These are phyloP conservation scores for Allolobophora icterica DNA, from an alignment of 2,888 invertebrate species.

Conservation along the genomic window DNA sequence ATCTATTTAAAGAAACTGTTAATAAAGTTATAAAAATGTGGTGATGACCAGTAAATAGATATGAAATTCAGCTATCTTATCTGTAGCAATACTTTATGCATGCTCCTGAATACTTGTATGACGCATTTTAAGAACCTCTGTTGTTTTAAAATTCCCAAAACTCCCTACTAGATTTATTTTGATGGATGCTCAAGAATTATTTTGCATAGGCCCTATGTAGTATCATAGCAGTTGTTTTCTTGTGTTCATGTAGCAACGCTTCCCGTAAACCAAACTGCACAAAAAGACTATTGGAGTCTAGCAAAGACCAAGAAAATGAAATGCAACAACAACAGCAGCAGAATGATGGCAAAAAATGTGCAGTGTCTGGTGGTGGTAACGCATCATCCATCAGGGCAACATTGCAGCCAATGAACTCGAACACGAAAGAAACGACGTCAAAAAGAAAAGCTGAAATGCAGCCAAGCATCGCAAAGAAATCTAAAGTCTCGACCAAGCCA, in stretches of 20 bases:
- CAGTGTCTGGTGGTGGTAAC: not conserved
- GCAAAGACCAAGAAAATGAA: conserved; percentile 35
- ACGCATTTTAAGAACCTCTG: not conserved
- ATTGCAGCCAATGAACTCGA: not conserved
- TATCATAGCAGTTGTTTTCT: not conserved
- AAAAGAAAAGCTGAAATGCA: not conserved
- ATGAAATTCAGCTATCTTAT: too few species aligned
- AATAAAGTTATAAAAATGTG: too few species aligned
- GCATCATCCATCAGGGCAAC: not conserved
- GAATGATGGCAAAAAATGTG: not conserved
- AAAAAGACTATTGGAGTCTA: conserved; percentile 28
- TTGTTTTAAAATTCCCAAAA: not conserved
- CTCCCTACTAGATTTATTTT: not conserved
- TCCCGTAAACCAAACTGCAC: not conserved
- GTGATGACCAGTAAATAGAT: too few species aligned
- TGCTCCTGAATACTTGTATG: not conserved
- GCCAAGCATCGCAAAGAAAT: not conserved
- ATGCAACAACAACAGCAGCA: not conserved
- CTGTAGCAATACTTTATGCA: not conserved
- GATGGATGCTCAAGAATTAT: not conserved
- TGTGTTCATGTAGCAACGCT: not conserved
- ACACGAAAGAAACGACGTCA: not conserved
- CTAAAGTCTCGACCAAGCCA: conserved; percentile 24
- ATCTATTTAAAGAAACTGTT: too few species aligned
- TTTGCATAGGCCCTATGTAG: not conserved